Evolutionary conservation across 2,113 vertebrate genomes (phyloP).

Genomic region (Chloebia gouldiae): DNA sequence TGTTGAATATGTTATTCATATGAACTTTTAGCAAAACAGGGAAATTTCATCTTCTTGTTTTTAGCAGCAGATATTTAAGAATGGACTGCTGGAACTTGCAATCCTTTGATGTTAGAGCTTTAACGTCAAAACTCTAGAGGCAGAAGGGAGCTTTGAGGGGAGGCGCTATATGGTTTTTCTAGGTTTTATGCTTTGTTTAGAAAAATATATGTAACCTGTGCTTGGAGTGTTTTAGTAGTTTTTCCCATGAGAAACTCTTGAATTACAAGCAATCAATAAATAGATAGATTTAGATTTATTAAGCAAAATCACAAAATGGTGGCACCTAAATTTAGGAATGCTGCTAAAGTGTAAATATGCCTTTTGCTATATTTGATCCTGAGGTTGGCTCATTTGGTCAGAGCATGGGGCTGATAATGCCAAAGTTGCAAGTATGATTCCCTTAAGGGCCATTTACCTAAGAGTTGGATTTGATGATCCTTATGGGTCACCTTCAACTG

Average conservation of each 20-base stretch:
- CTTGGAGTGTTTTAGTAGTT: not conserved
- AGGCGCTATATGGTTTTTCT: not conserved
- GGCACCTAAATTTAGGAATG: not conserved
- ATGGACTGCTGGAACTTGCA: not conserved
- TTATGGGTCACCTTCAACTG: not conserved
- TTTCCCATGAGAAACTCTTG: not conserved
- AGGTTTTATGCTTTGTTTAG: not conserved
- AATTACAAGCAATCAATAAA: not conserved
- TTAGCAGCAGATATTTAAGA: not conserved
- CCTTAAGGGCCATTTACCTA: not conserved
- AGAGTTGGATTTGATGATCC: not conserved
- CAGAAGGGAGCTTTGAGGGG: not conserved
- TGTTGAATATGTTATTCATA: not conserved
- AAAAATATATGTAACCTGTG: not conserved
- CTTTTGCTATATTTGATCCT: not conserved
- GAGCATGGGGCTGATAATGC: not conserved
- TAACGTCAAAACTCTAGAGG: not conserved
- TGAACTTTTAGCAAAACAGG: not conserved
- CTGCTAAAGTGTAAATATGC: not conserved
- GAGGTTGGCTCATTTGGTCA: not conserved
- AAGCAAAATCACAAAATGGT: not conserved
- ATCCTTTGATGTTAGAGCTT: not conserved
- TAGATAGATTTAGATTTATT: not conserved
- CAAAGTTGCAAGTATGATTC: accelerated
- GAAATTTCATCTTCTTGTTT: not conserved